A percentile compares a stretch with the other conserved stretches of the same genome.
Evolutionary conservation across 2,888 invertebrate species (phyloP).

Genomic region (Coremacera marginata): DNA sequence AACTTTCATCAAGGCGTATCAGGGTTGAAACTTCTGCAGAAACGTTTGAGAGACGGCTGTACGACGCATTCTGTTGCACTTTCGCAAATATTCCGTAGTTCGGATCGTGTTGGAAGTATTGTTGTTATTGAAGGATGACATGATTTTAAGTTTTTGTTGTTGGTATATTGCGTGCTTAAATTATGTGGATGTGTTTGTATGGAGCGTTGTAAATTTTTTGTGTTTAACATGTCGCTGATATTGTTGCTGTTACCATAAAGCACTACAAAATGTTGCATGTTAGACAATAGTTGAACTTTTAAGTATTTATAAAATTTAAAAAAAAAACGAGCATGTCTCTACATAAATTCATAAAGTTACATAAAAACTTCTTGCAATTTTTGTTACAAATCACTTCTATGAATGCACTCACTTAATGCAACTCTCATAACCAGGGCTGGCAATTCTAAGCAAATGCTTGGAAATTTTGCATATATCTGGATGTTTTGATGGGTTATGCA

Average conservation of each 20-base stretch:
- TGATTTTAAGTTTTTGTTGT: background rate
- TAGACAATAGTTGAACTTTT: background rate
- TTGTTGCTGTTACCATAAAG: background rate
- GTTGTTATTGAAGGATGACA: background rate
- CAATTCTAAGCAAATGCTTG: too few relatives aligned
- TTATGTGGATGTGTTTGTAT: background rate
- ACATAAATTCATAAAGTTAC: background rate
- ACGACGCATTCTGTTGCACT: background rate
- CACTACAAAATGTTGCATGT: background rate
- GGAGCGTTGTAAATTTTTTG: background rate
- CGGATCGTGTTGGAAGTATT: background rate
- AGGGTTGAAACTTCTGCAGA: background rate
- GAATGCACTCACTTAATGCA: too few relatives aligned
- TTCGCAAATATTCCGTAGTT: background rate
- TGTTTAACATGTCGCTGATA: background rate
- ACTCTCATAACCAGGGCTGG: too few relatives aligned
- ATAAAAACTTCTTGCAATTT: too few relatives aligned
- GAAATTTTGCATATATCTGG: too few relatives aligned
- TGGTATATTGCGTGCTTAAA: background rate
- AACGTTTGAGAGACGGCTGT: background rate
- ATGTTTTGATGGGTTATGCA: too few relatives aligned
- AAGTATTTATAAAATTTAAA: background rate
- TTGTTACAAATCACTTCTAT: too few relatives aligned
- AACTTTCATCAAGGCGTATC: conserved; percentile 1
- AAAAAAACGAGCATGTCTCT: background rate